Evolutionary conservation across 2,888 invertebrate species (phyloP).

Genomic region (Melanophora roralis): DNA sequence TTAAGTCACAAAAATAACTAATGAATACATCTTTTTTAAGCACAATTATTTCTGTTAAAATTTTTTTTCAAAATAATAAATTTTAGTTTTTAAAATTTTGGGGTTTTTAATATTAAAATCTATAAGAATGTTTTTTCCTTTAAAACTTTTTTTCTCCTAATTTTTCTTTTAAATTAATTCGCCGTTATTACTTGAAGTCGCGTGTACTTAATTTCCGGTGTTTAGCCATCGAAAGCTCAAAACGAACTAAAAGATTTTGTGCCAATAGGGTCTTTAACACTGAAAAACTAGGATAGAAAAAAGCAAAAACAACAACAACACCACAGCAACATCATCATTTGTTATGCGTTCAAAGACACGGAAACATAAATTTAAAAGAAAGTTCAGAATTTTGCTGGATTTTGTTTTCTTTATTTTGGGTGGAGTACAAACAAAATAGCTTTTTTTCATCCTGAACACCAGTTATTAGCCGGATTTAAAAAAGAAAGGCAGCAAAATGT

Average conservation of each 20-base stretch:
- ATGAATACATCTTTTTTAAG: too few relatives aligned
- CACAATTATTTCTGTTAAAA: too few relatives aligned
- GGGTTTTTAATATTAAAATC: background rate
- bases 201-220: constrained; percentile 47
- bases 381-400: constrained; percentile 19
- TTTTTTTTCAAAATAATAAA: too few relatives aligned
- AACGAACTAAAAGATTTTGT: constrained; percentile 62
- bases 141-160: background rate
- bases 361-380: background rate
- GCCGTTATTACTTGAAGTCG: constrained; percentile 23
- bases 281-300: constrained; percentile 34
- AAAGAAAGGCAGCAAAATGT: constrained; percentile 21
- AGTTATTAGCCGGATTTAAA: constrained; percentile 43
- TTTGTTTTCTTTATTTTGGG: constrained; percentile 44
- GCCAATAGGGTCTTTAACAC: constrained; percentile 55
- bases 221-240: constrained; percentile 65
- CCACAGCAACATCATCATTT: background rate
- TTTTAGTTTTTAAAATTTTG: too few relatives aligned
- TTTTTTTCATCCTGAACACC: constrained; percentile 15
- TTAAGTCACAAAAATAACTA: too few relatives aligned
- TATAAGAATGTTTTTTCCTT: constrained; percentile 3
- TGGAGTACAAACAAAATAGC: constrained; percentile 46
- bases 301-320: background rate
- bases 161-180: constrained; percentile 42
- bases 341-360: background rate